Base-by-base conservation (phyloP, 1,140 invertebrate genomes). In the Dolichoris vasculosae region DNA sequence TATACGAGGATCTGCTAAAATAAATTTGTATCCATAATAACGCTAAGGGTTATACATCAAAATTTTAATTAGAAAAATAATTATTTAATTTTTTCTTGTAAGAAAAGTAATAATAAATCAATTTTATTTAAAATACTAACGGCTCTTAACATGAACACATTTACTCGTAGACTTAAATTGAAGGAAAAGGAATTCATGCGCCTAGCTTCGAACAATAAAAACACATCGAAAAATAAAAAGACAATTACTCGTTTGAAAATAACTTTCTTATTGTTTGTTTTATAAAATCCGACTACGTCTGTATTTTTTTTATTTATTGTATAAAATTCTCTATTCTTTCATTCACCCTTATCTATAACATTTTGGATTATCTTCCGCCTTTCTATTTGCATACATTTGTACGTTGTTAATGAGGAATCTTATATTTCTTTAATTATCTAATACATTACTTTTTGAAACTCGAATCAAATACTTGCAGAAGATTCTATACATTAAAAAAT, bases 161-260 rank as follows among this genome's bases (percentile, higher is more conserved):
- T 69, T 26, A 2, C 55, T 40, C 35, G 30, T 43, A 2, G 76
- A 79, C 17, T 84, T 84, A 71, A 84, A 84, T 84, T 79, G 79
- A 38, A 77, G 76, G 73, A 80, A 84, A 84, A 84, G 83, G 64
- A 79, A 84, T 84, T 84, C 48, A 46, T 64, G 76, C 82, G 40
- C 7, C 23, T 23, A 71, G 30, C 83, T 43, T 64, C 71, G 48
- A 48, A 79, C 71, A 83, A 75, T 38, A n/a, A n/a, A n/a, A n/a
- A n/a, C 13, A 38, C 35, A 32, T 69, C 64, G 46, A 32, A 32
- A 23, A 43, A n/a, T 30, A 69, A 48, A 67, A 35, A 63, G 63
- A 13, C 79, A 17, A 30, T 59, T 15, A 64, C 32, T 63, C n/a
- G 32, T 43, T 13, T 38, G 30, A 26, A 26, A 63, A 23, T n/a